These are phyloP conservation scores for Clistopyga incitator DNA, from an alignment of 2,888 invertebrate genomes.

Conservation along the genomic window DNA sequence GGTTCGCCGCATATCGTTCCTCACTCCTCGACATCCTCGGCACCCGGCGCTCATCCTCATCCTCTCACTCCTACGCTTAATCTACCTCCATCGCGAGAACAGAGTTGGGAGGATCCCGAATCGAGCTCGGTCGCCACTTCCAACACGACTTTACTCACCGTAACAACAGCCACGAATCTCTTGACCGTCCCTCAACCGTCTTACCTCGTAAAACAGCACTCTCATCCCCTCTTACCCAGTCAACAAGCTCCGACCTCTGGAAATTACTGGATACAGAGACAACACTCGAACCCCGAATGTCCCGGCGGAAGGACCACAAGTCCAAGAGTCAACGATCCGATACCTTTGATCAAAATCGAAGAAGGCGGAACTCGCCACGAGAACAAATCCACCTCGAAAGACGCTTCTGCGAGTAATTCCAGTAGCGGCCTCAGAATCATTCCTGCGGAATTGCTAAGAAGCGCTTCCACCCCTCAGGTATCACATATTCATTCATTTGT, in stretches of 20 bases:
- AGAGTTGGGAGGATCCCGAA: slow-evolving; percentile 72
- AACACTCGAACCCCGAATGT: slow-evolving; percentile 85
- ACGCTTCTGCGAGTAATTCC: slow-evolving; percentile 72
- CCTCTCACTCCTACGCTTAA: slow-evolving; percentile 85
- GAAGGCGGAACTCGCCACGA: slow-evolving; percentile 67
- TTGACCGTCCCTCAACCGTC: slow-evolving; percentile 87
- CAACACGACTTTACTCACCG: slow-evolving; percentile 86
- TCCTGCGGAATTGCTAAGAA: slow-evolving; percentile 87
- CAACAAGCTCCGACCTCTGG: slow-evolving; percentile 84
- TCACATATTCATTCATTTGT: slow-evolving; percentile 55
- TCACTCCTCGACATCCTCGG: slow-evolving; percentile 78
- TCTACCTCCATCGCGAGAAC: slow-evolving; percentile 74
- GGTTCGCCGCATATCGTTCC: slow-evolving; percentile 79
- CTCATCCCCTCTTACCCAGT: slow-evolving; percentile 88
- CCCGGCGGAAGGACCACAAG: slow-evolving; percentile 78
- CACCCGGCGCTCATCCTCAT: slow-evolving; percentile 72
- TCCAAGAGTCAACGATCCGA: slow-evolving; percentile 76
- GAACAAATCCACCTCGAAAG: slow-evolving; percentile 60
- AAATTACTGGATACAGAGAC: slow-evolving; percentile 84
- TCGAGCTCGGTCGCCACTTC: slow-evolving; percentile 80
- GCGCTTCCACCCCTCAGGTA: slow-evolving; percentile 88
- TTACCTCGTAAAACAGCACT: slow-evolving; percentile 88
- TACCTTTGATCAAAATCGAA: slow-evolving; percentile 79
- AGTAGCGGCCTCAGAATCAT: slow-evolving; percentile 84
- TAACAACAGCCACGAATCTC: slow-evolving; percentile 86